phyloP scores from a whole-genome alignment of 1,140 invertebrate species.

The Drosophila setifemur region DNA sequence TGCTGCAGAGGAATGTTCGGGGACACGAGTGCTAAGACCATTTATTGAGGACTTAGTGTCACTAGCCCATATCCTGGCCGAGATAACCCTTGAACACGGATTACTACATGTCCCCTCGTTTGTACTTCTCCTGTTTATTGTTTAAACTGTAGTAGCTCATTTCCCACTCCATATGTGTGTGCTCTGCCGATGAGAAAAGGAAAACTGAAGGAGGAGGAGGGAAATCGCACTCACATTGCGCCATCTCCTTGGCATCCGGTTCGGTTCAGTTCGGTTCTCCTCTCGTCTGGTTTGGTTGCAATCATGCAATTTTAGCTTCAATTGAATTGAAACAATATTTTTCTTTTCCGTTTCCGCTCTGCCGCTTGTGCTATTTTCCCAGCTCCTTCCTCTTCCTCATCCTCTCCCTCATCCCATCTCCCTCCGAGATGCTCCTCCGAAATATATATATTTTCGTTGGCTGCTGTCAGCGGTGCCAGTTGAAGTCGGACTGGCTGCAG shows the following conservation, averaged over 20 bases:
- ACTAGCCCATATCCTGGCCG: background rate
- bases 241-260: constrained; percentile 32
- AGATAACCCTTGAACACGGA: background rate
- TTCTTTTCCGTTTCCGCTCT: constrained; percentile 72
- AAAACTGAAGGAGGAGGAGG: background rate
- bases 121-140: constrained; percentile 41
- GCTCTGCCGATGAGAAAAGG: background rate
- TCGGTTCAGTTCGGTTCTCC: constrained; percentile 2
- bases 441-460: constrained; percentile 56
- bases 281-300: constrained; percentile 47
- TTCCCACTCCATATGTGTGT: constrained; percentile 23
- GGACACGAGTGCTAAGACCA: too few species aligned
- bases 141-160: constrained; percentile 47
- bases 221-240: constrained; percentile 10
- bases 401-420: too few species aligned
- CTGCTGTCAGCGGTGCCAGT: constrained; percentile 36
- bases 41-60: background rate
- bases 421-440: background rate
- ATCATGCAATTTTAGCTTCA: constrained; percentile 70
- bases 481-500: too few species aligned
- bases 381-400: background rate
- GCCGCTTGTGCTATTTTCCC: constrained; percentile 58
- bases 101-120: constrained; percentile 8
- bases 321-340: constrained; percentile 77
- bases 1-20: too few species aligned